Conservation (phyloP, 2,113 vertebrate species). For the Galbula dea region DNA sequence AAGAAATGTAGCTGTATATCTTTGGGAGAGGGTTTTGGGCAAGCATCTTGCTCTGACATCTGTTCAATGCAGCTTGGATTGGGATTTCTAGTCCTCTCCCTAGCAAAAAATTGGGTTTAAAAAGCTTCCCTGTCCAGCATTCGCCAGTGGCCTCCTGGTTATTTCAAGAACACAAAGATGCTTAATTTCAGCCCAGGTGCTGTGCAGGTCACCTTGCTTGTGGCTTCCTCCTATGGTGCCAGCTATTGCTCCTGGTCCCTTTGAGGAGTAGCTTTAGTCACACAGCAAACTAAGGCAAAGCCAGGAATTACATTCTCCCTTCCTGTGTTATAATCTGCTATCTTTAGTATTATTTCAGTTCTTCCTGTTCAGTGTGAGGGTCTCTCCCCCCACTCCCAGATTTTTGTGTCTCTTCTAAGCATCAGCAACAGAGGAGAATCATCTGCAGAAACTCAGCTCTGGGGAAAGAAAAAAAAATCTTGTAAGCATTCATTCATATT, state of each 20-base stretch:
- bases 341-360: neutral
- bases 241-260: neutral
- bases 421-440: neutral
- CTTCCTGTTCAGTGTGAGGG: neutral
- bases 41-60: conserved; percentile 57
- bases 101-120: neutral
- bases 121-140: neutral
- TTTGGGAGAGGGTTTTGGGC: conserved; percentile 27
- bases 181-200: neutral
- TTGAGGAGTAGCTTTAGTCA: neutral
- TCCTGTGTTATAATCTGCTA: neutral
- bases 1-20: conserved; percentile 59
- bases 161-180: neutral
- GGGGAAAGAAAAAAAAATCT: neutral
- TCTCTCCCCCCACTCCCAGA: neutral
- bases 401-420: neutral
- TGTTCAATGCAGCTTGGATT: neutral
- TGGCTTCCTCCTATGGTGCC: conserved; percentile 19
- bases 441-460: neutral
- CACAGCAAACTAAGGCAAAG: neutral
- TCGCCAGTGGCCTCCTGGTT: neutral
- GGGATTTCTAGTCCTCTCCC: neutral
- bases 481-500: neutral
- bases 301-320: neutral
- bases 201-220: neutral